Evolutionary conservation across 2,113 vertebrate genomes (phyloP), one percentile per base, ranked within the genome.

Genomic region (Castor canadensis): DNA sequence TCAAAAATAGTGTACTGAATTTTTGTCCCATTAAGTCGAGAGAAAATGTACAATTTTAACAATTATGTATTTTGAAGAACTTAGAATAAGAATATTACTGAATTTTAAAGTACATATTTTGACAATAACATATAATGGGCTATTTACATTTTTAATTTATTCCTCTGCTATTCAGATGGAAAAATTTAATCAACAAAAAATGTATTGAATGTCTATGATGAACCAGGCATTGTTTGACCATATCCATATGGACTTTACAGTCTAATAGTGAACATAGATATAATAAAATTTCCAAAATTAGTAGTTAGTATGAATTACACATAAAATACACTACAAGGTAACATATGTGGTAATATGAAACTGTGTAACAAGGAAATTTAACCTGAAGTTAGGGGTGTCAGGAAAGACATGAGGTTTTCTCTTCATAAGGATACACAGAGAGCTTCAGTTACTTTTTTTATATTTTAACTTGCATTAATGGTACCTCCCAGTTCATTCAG

Each of bases 31-130:
- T 40, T 81, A 84, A 87, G 28, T 47, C 58, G 20, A 89, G 17
- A 91, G 30, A 60, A 93, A 95, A 79, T 47, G 35, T 17, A 62
- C 54, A 87, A 66, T 71, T 88, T 91, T 56, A 91, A 43, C 11
- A 73, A 67, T 81, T 76, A 64, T 52, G n/a, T 40, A 80, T 92
- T 96, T 89, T 81, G 8, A 93, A 86, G 15, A 38, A 38, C 58
- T 84, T 73, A 9, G 16, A 79, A 91, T 47, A 84, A 80, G 87
- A 67, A 83, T 93, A 49, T n/a, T 30, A 79, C 16, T 52, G 32
- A 93, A 66, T 77, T 91, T 76, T 91, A 56, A 52, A 58, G 20
- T 43, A 76, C 85, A 92, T 71, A 92, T 52, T 79, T 91, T 81
- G 11, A 43, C 20, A 52, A 28, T 43, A 76, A 85, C 45, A 81